Evolutionary conservation across 2,797 vertebrate genomes (phyloP), one percentile per base, ranked within the genome.

Genomic region (Sebastes miniatus): DNA sequence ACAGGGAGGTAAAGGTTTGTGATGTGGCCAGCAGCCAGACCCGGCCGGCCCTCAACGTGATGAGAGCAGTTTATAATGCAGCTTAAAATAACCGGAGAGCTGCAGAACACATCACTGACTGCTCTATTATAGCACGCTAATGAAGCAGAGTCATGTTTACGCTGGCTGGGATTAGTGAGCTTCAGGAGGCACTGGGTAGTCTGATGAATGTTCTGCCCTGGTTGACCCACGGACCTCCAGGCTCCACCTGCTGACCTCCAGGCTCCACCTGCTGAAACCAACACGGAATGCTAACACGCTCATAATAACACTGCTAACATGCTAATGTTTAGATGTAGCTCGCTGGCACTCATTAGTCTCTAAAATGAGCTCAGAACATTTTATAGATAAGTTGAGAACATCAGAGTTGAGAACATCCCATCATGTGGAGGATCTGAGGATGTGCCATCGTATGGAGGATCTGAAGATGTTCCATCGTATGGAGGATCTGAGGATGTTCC

Each of bases 1-100:
- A 89, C 83, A 83, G 13, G 66, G 75, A 89, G 81, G 71, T 57
- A 84, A 87, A 86, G 81, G 74, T 75, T 81, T 86, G 82, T 81
- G 82, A 86, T 56, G 6, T 50, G 50, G 79, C 88, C 81, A 4
- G 65, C n/a, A 86, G 88, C 76, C 75, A 70, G 67, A 79, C 20
- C 56, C 72, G 13, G 71, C 66, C 47, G 58, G 71, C 68, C 58
- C 54, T 57, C 29, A 24, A 65, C 43, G 71, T 65, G 81, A 76
- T 65, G 52, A 73, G 77, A 75, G 25, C 18, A 32, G 10, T 81
- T 80, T 56, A 75, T 78, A 80, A 71, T 22, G 50, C 67, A 62
- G 79, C 85, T 80, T 5, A 27, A 63, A 86, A 86, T 80, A 89
- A 70, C 52, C 0, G 22, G 14, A 62, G 22, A 76, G 68, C 52